Base-by-base conservation (phyloP, 2,113 vertebrate species). In the Pluvialis apricaria region DNA sequence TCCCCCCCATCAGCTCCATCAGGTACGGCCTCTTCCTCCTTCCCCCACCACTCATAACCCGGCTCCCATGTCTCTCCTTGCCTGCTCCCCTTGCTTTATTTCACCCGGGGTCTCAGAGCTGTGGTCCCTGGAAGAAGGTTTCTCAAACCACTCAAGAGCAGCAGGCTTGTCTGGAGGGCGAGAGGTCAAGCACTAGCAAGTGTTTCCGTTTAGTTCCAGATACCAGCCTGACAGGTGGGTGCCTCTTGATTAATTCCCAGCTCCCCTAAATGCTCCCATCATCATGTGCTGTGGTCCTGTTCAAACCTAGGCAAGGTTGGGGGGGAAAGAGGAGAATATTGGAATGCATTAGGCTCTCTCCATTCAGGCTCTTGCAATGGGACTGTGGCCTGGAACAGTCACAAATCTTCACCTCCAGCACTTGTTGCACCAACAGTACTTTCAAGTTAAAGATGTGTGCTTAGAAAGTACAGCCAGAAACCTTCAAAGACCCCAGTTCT, bases 141-240 rank as follows among this genome's bases (percentile, higher is more conserved):
- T 61, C 94, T 68, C 38, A 38, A 52, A 55, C 85, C 44, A 47
- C 90, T 86, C 38, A 29, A 69, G 88, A 96, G 78, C 90, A 8
- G 13, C 70, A 11, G 20, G 91, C 86, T 93, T 83, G 91, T 96
- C 92, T 22, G 79, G 96, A 97, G 98, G 95, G 96, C 97, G 92
- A 91, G 88, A 98, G 98, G 98, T 98, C 98, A 98, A 89, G 83
- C 77, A 88, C 88, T 58, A 73, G 92, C 98, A 97, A 98, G 98
- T 99, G 99, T 98, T 99, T 99, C 96, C 45, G 16, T 98, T 99
- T 99, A 99, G 99, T 99, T 99, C 99, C 99, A 99, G 99, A 99
- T 99, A 97, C 99, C 98, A 97, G 98, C 98, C 98, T 99, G 99
- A 99, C 99, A 99, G 98, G 98, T 98, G 98, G 97, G 97, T 78